Conservation (phyloP, 1,140 invertebrate species). For the Wiebesia pumilae region DNA sequence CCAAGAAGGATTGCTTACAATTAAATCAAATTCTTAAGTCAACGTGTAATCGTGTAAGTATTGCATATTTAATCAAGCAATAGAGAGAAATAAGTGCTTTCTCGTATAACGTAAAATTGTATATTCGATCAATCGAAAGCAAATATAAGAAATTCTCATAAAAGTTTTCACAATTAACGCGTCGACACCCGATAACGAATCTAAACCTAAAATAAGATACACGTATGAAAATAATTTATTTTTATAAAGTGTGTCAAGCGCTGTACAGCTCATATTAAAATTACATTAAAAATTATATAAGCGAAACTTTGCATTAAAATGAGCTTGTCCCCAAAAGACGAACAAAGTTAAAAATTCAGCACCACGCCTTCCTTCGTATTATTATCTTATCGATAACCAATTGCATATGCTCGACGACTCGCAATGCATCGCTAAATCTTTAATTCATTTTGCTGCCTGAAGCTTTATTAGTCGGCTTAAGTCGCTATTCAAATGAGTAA, state of each 20-base stretch:
- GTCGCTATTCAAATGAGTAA: background rate
- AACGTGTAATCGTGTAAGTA: background rate
- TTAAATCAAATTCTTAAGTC: background rate
- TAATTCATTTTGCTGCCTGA: background rate
- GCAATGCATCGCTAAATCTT: background rate
- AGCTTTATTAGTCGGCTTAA: background rate
- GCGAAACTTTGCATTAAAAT: background rate
- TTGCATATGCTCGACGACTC: background rate
- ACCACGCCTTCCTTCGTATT: background rate
- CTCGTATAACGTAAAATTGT: background rate
- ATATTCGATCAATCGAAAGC: too few species aligned
- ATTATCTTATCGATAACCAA: background rate
- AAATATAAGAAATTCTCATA: too few species aligned
- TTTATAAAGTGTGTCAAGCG: too few species aligned
- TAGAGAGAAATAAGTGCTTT: background rate
- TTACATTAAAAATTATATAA: background rate
- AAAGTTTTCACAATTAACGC: too few species aligned
- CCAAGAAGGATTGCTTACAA: background rate
- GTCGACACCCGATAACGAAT: too few species aligned
- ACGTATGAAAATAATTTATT: too few species aligned
- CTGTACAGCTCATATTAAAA: background rate
- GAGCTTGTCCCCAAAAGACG: background rate
- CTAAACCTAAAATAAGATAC: too few species aligned
- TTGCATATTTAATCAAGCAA: background rate
- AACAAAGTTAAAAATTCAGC: background rate